These are phyloP conservation scores for Vollenhovia emeryi DNA, from an alignment of 1,140 invertebrate genomes.

Conservation along the genomic window DNA sequence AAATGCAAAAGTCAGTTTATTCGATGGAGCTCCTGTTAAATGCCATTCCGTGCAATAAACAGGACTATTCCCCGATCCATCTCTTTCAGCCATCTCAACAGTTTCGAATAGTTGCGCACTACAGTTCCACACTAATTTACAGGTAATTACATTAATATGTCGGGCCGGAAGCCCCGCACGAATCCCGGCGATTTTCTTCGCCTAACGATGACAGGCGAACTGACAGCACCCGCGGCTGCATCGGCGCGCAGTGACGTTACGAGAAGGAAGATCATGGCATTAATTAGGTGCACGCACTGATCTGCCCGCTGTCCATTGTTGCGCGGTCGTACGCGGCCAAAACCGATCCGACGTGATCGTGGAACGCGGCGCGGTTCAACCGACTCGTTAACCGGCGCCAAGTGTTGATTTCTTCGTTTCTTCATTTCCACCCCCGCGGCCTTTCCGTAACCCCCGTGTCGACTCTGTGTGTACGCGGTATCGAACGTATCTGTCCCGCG, in stretches of 20 bases:
- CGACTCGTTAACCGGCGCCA: not conserved
- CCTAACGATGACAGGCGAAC: conserved; percentile 57
- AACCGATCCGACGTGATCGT: not conserved
- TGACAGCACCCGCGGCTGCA: conserved; percentile 53
- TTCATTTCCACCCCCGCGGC: no score
- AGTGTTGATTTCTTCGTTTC: not conserved
- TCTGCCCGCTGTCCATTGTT: conserved; percentile 42
- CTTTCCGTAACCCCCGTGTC: not conserved
- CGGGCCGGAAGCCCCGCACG: conserved; percentile 22
- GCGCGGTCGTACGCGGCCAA: conserved; percentile 13
- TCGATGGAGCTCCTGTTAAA: not conserved
- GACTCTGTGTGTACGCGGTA: not conserved
- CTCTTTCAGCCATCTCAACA: no score
- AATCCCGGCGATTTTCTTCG: conserved; percentile 55
- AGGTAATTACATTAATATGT: conserved; percentile 46
- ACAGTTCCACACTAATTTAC: conserved; percentile 1
- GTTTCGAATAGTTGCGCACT: conserved; percentile 2
- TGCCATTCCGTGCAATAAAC: not conserved
- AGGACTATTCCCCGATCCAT: not conserved
- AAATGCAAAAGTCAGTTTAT: not conserved
- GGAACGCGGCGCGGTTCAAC: not conserved
- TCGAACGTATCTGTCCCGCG: not conserved
- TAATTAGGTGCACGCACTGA: conserved; percentile 50
- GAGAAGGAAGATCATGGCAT: conserved; percentile 56
- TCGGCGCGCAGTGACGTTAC: conserved; percentile 49